Conservation (phyloP, 2,888 invertebrate genomes). For the Drosophila eohydei region DNA sequence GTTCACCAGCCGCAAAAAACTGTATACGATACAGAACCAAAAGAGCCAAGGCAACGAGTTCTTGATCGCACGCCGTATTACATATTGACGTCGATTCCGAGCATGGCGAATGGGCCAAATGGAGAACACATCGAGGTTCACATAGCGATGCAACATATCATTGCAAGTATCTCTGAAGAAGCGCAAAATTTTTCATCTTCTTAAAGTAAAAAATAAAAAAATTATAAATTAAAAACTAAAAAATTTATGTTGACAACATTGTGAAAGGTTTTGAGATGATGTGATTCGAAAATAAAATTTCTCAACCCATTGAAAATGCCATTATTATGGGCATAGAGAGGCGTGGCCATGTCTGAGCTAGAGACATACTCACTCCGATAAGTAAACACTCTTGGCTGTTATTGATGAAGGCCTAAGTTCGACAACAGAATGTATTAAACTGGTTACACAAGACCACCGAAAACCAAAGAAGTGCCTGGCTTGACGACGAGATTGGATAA, state of each 20-base stretch:
- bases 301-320: too few species aligned
- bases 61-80: not conserved
- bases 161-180: not conserved
- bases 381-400: not conserved
- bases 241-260: not conserved
- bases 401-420: too few species aligned
- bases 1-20: conserved; percentile 13
- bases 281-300: not conserved
- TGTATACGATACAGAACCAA: conserved; percentile 4
- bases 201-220: not conserved
- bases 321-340: not conserved
- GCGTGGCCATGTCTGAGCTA: not conserved
- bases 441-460: not conserved
- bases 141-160: not conserved
- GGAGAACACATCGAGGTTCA: not conserved
- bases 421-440: too few species aligned
- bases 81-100: not conserved
- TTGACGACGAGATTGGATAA: not conserved
- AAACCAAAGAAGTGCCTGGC: too few species aligned
- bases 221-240: not conserved
- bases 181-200: not conserved
- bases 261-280: not conserved
- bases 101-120: not conserved
- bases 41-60: conserved; percentile 1
- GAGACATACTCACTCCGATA: too few species aligned